Evolutionary conservation across 2,888 invertebrate species (phyloP), one percentile per base, ranked within the genome.

Genomic region (Drosophila ochracea): DNA sequence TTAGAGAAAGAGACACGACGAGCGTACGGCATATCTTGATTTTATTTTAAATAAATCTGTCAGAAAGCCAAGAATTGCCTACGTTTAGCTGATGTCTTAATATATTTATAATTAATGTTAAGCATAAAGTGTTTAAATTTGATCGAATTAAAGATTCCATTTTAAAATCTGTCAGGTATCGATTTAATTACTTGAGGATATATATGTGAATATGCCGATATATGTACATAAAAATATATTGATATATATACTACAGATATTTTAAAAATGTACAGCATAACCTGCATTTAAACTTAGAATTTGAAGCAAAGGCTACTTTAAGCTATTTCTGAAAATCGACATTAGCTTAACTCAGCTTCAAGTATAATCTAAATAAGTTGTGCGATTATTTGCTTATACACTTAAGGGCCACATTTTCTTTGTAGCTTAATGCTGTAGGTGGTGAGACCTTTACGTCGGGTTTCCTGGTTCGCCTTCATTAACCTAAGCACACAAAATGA

Each of bases 401-500:
- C 35, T 50, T 50, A 61, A 31, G 41, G 33, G 33, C 28, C 49
- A 52, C 33, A 65, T 55, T 73, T 62, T 28, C 65, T 19, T 71
- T 73, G 57, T 33, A 30, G 50, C 52, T 62, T 37, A 7, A 53
- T 62, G 33, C 50, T 53, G 31, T 35, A 61, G 30, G 65, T 64
- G 67, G 47, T 63, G 62, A 61, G 65, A 55, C 43, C 30, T 68
- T 70, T 31, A 61, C 61, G 37, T 43, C 47, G 30, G 62, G 41
- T 41, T 43, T 54, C 60, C 39, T 62, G 66, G 59, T 49, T 28
- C 19, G 50, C 35, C 68, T 69, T 69, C 77, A 79, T 79, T 81
- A 73, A 81, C 78, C 78, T 58, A 69, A 68, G 63, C 65, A 72
- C 65, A 68, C 80, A 68, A 80, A 80, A 78, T 71, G 76, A 80